Base-by-base conservation (phyloP, 2,113 vertebrate species). In the Pseudopodoces humilis region DNA sequence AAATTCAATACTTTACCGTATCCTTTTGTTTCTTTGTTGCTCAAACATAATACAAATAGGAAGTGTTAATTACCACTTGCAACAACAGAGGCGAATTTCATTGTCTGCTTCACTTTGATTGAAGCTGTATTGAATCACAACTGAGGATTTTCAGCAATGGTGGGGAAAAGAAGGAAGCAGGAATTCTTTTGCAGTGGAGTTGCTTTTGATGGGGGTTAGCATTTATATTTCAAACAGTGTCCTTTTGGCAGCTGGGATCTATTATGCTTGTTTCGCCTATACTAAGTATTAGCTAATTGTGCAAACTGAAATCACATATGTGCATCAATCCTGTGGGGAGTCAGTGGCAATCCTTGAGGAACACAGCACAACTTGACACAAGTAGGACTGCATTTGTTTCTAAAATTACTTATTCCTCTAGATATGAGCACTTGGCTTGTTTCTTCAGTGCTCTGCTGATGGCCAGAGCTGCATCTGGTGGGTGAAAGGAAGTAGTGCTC, bases 41-140 rank as follows among this genome's bases (percentile, higher is more conserved):
- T 86, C 68, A n/a, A 70, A 53, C 82, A 89, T 89, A 89, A 94
- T 92, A 81, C 69, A 96, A 80, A 81, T n/a, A 52, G 87, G 58
- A 96, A 94, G 97, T 97, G 75, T 96, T 97, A 98, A 95, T 98
- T 97, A 96, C 94, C 94, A 92, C 65, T 37, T 86, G 50, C 52
- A 59, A 58, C 84, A 94, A 83, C 60, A 89, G 82, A 86, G 87
- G 31, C 17, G 1, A 58, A 86, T 95, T 89, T 93, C 71, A 93
- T 96, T 93, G 83, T 64, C 44, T 88, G n/a, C 31, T 67, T 92
- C 50, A 24, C 77, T 97, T 75, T 96, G 72, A 78, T 81, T 95
- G 84, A 62, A 92, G 78, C 64, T 75, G 28, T 68, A 70, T 90
- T 88, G 86, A 96, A 50, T 86, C 90, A 84, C n/a, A 83, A 78